Conservation (phyloP, 1,140 invertebrate genomes). For the Pseudomyrmex cubaensis region DNA sequence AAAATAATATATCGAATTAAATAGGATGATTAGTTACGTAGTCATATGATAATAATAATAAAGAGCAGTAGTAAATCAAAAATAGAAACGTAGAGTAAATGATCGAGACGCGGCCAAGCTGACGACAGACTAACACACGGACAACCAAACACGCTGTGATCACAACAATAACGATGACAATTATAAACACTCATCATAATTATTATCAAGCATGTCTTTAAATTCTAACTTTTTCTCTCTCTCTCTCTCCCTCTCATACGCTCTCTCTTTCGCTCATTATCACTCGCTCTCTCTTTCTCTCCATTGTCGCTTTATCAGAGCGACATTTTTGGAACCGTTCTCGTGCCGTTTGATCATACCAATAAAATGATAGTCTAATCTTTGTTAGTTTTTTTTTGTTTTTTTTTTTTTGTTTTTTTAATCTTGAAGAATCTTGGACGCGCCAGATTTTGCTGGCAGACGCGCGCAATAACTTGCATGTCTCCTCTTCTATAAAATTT, state of each 20-base stretch:
- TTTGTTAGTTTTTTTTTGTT: background rate
- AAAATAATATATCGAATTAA: slow-evolving; percentile 23
- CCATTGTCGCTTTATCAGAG: slow-evolving; percentile 4
- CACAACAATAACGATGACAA: slow-evolving; percentile 44
- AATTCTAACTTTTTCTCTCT: background rate
- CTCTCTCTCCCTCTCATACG: slow-evolving; percentile 16
- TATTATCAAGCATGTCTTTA: slow-evolving; percentile 20
- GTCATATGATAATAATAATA: slow-evolving; percentile 29
- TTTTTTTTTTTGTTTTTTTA: slow-evolving; percentile 13
- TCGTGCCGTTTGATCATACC: slow-evolving; percentile 15
- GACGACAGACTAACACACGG: slow-evolving; percentile 52
- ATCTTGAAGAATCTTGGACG: slow-evolving; percentile 40
- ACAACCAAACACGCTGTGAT: slow-evolving; percentile 35
- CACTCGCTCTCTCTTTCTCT: slow-evolving; percentile 34
- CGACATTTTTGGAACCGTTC: slow-evolving; percentile 26
- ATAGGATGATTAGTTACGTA: slow-evolving; percentile 29
- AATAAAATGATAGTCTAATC: slow-evolving; percentile 56
- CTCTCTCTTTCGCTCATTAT: slow-evolving; percentile 40
- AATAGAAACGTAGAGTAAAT: slow-evolving; percentile 34
- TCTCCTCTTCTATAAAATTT: slow-evolving; percentile 61
- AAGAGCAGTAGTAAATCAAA: slow-evolving; percentile 24
- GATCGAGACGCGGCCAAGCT: slow-evolving; percentile 32
- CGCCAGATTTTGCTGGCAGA: slow-evolving; percentile 26
- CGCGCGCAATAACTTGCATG: slow-evolving; percentile 48
- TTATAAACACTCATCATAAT: slow-evolving; percentile 50